Evolutionary conservation across 2,797 vertebrate species (phyloP).

Genomic region (Poeciliopsis gracilis): DNA sequence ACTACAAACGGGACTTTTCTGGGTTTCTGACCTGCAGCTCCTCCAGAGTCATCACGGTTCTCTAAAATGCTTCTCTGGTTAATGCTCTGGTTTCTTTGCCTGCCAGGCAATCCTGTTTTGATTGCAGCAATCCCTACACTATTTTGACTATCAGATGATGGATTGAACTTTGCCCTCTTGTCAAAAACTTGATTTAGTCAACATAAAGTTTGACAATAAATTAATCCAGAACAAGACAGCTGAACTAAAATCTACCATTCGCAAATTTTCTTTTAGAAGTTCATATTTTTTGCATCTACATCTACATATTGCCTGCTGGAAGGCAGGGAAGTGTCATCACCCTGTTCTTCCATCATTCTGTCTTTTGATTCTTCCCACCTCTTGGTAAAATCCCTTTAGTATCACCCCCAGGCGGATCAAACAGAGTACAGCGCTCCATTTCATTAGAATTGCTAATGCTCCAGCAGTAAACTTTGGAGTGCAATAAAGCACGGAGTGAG

Average conservation of each 20-base stretch:
- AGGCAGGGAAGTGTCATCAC: slow-evolving; percentile 56
- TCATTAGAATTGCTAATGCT: slow-evolving; percentile 76
- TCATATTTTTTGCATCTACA: slow-evolving; percentile 17
- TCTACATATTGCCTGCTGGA: slow-evolving; percentile 24
- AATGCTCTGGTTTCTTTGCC: background rate
- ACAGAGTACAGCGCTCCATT: slow-evolving; percentile 52
- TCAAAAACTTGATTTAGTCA: slow-evolving; percentile 15
- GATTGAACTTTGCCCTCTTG: background rate
- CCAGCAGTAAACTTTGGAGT: slow-evolving; percentile 46
- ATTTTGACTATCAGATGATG: background rate
- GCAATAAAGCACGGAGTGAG: slow-evolving; percentile 39
- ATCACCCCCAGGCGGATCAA: slow-evolving; percentile 57
- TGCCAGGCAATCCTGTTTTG: background rate
- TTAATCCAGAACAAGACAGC: background rate
- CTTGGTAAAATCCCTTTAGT: slow-evolving; percentile 51
- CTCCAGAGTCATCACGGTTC: too few species aligned
- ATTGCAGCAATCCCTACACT: background rate
- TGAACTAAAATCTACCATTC: slow-evolving; percentile 34
- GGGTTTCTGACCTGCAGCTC: background rate
- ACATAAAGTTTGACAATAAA: slow-evolving; percentile 1
- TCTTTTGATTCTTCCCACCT: slow-evolving; percentile 56
- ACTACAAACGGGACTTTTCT: background rate
- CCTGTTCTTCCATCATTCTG: slow-evolving; percentile 41
- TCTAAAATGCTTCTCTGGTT: too few species aligned
- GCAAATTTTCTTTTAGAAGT: slow-evolving; percentile 41